These are phyloP conservation scores for Mystacornis crossleyi DNA, from an alignment of 2,113 vertebrate species.

Conservation along the genomic window DNA sequence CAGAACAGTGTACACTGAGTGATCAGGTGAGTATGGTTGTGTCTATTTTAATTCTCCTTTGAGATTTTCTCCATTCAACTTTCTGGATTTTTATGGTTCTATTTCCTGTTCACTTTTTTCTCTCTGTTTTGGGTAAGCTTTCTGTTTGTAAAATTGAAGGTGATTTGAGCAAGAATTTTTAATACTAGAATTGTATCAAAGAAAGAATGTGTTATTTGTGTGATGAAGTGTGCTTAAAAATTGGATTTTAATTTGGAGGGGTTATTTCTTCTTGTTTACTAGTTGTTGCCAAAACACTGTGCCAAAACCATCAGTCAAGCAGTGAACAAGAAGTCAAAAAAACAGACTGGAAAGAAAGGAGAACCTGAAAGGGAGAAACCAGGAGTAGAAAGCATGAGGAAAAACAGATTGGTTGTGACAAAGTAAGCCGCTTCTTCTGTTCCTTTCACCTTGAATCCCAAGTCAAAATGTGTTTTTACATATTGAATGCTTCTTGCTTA, in stretches of 20 bases:
- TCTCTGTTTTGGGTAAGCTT: background rate
- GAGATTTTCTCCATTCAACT: background rate
- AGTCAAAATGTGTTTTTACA: background rate
- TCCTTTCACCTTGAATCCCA: background rate
- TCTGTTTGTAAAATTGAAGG: background rate
- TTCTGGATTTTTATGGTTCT: background rate
- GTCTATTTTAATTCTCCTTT: background rate
- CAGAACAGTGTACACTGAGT: constrained; percentile 96
- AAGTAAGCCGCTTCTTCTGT: constrained; percentile 82
- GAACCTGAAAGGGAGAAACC: constrained; percentile 98
- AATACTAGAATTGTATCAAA: background rate
- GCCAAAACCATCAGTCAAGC: constrained; percentile 99
- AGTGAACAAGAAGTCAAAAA: constrained; percentile 98
- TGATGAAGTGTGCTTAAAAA: background rate
- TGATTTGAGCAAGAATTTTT: background rate
- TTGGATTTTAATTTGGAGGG: background rate
- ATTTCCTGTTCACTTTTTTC: background rate
- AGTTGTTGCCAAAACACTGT: constrained; percentile 98
- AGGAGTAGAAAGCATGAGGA: constrained; percentile 99
- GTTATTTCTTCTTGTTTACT: background rate
- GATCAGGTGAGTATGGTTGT: constrained; percentile 86
- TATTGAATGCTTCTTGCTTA: background rate
- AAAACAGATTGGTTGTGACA: constrained; percentile 97
- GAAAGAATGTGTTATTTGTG: background rate
- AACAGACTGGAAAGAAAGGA: constrained; percentile 97